Conservation (phyloP, 2,888 invertebrate species). For the Dicyrtoma fusca region DNA sequence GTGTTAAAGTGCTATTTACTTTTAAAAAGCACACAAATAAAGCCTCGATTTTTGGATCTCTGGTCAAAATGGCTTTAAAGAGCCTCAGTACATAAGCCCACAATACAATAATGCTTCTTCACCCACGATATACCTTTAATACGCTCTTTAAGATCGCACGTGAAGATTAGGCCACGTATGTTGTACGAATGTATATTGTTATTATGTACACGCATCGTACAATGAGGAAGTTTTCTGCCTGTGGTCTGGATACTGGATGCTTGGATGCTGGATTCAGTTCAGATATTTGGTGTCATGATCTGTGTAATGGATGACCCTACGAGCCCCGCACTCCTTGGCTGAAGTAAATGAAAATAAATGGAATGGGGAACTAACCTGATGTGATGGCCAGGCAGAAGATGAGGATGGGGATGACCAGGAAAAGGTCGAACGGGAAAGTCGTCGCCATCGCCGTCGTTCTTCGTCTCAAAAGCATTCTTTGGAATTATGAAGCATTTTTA, state of each 20-base stretch:
- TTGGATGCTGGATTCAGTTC: not conserved
- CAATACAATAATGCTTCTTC: not conserved
- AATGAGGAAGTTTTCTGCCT: too few species aligned
- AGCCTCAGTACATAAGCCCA: too few species aligned
- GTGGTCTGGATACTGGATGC: not conserved
- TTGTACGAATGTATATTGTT: too few species aligned
- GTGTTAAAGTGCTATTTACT: too few species aligned
- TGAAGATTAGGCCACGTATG: too few species aligned
- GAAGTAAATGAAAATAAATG: slow-evolving; percentile 37
- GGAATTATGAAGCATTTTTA: slow-evolving; percentile 42
- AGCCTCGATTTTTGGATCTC: too few species aligned
- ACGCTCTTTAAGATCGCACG: too few species aligned
- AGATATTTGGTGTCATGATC: slow-evolving; percentile 9
- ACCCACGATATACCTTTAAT: too few species aligned
- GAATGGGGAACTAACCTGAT: slow-evolving; percentile 44
- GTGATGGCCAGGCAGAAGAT: slow-evolving; percentile 21
- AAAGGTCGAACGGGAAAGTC: slow-evolving; percentile 23
- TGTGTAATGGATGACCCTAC: slow-evolving; percentile 25
- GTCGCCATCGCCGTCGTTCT: slow-evolving; percentile 10
- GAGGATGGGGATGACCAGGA: slow-evolving; percentile 35
- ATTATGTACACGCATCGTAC: too few species aligned
- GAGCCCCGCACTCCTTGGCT: not conserved
- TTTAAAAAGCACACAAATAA: too few species aligned
- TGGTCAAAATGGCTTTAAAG: too few species aligned
- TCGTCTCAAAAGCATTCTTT: slow-evolving; percentile 29